Percentiles rank a stretch among this genome's conserved stretches.
Conservation (phyloP, 2,113 vertebrate species). For the Gobius niger region DNA sequence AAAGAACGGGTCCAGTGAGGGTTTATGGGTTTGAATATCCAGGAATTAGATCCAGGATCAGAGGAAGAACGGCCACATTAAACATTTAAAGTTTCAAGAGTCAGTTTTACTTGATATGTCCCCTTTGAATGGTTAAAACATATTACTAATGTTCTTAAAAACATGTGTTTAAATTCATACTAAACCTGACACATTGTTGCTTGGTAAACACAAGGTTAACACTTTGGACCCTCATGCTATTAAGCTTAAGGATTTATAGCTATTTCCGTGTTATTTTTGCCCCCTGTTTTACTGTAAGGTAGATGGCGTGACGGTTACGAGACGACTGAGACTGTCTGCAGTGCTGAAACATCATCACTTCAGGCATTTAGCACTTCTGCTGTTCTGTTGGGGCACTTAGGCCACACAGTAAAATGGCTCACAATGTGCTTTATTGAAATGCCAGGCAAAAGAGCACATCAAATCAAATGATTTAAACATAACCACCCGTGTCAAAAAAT, state of each 20-base stretch:
- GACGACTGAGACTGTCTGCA: slow-evolving; percentile 16
- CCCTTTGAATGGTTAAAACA: no score
- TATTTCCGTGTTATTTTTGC: slow-evolving; percentile 41
- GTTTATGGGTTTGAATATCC: no score
- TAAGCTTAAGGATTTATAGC: slow-evolving; percentile 47
- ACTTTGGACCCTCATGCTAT: background rate
- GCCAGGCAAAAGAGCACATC: background rate
- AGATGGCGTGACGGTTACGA: slow-evolving; percentile 29
- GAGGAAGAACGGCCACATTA: no score
- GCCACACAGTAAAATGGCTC: slow-evolving; percentile 8
- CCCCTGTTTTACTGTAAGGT: slow-evolving; percentile 35
- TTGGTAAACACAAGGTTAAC: no score
- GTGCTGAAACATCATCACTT: slow-evolving; percentile 34
- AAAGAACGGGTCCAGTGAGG: no score
- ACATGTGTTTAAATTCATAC: no score
- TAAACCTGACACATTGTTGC: no score
- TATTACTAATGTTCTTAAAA: no score
- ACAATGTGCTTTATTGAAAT: background rate
- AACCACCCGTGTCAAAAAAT: no score
- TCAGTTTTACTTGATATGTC: no score
- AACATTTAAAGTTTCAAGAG: no score
- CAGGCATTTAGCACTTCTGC: slow-evolving; percentile 25
- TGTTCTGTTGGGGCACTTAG: slow-evolving; percentile 16
- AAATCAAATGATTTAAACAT: background rate
- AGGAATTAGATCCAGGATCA: no score